phyloP scores from a whole-genome alignment of 2,888 invertebrate genomes.

The Drosophila paranaensis region DNA sequence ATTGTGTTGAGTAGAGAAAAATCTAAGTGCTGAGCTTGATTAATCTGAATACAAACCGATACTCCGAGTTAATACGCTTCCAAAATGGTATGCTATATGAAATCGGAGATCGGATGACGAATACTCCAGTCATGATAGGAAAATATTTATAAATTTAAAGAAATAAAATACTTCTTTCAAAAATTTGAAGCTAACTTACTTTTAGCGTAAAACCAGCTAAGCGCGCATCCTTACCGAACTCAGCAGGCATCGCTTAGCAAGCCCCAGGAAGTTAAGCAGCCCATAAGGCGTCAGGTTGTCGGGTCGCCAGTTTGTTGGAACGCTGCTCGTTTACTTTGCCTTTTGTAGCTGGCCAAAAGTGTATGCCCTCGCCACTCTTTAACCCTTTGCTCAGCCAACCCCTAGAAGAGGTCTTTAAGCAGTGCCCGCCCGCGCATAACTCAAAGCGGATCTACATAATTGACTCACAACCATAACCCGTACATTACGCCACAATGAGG shows the following conservation, averaged over 20 bases:
- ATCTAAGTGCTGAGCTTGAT: too few relatives aligned
- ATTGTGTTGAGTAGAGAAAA: too few relatives aligned
- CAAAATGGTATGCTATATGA: too few relatives aligned
- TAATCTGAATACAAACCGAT: too few relatives aligned
- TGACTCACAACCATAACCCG: slow-evolving; percentile 61
- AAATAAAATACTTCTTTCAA: neutral
- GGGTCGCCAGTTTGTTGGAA: slow-evolving; percentile 10
- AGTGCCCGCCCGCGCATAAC: slow-evolving; percentile 61
- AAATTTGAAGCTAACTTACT: neutral
- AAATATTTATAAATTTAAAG: too few relatives aligned
- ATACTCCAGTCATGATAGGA: too few relatives aligned
- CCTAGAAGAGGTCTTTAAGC: too few relatives aligned
- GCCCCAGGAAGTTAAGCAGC: slow-evolving; percentile 9
- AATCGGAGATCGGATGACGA: too few relatives aligned
- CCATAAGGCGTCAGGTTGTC: slow-evolving; percentile 2
- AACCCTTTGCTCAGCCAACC: neutral
- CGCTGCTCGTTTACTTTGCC: slow-evolving; percentile 21
- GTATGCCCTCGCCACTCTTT: neutral
- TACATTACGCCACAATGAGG: slow-evolving; percentile 36
- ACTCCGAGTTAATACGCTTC: too few relatives aligned
- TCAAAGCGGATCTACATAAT: slow-evolving; percentile 78
- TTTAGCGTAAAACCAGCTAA: neutral
- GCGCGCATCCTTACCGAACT: neutral
- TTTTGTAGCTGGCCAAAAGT: slow-evolving; percentile 6
- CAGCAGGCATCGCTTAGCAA: slow-evolving; percentile 20